These are phyloP conservation scores for Ochropleura plecta DNA, from an alignment of 2,888 invertebrate genomes.

Conservation along the genomic window DNA sequence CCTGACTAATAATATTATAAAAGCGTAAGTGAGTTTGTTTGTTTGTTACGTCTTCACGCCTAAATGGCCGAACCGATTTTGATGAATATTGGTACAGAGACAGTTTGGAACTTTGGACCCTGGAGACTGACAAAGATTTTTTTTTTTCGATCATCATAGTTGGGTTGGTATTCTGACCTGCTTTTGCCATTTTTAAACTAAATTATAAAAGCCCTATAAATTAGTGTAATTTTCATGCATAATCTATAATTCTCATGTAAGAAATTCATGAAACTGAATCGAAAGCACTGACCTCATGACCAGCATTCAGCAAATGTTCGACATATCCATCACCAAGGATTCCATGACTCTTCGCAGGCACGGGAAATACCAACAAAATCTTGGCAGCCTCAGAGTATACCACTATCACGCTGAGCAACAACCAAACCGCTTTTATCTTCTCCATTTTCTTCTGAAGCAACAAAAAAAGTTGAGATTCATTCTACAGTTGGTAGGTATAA, in stretches of 20 bases:
- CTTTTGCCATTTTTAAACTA: too few species aligned
- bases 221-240: neutral
- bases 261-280: neutral
- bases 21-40: too few species aligned
- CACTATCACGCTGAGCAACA: constrained; percentile 26
- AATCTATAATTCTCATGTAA: neutral
- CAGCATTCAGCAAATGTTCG: constrained; percentile 68
- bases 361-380: constrained; percentile 69
- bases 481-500: too few species aligned
- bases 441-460: constrained; percentile 34
- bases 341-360: constrained; percentile 70
- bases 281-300: constrained; percentile 70
- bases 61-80: too few species aligned
- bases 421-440: constrained; percentile 1
- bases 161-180: neutral
- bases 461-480: too few species aligned
- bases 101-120: too few species aligned
- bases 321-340: constrained; percentile 71
- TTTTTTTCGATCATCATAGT: too few species aligned
- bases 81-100: too few species aligned
- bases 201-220: neutral
- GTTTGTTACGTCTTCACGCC: too few species aligned
- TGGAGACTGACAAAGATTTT: too few species aligned
- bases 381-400: constrained; percentile 59
- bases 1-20: too few species aligned